Evolutionary conservation across 2,797 vertebrate genomes (phyloP).

Genomic region (Enoplosus armatus): DNA sequence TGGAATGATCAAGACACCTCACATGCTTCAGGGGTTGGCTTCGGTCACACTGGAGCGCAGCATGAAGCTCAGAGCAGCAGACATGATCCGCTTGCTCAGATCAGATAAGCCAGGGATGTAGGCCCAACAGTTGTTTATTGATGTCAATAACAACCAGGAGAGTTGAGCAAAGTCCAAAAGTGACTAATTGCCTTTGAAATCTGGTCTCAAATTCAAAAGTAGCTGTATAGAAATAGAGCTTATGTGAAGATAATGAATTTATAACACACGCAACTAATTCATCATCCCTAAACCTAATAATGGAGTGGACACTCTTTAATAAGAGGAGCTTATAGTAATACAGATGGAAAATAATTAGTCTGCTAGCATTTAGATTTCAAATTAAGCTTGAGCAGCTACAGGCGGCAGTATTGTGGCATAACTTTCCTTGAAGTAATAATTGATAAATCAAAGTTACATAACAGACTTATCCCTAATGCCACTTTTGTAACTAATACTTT

Average conservation of each 20-base stretch:
- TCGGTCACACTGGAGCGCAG: constrained; percentile 13
- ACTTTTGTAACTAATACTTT: constrained; percentile 29
- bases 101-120: constrained; percentile 7
- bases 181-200: neutral
- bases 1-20: constrained; percentile 56
- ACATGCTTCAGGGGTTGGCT: constrained; percentile 33
- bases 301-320: neutral
- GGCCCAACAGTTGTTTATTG: neutral
- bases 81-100: constrained; percentile 5
- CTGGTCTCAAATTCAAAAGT: neutral
- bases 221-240: neutral
- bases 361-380: constrained; percentile 11
- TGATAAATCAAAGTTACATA: constrained; percentile 22
- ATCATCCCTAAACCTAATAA: neutral
- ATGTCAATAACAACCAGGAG: neutral
- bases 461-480: constrained; percentile 13
- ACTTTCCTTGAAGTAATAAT: constrained; percentile 14
- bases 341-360: constrained; percentile 8
- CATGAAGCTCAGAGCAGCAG: constrained; percentile 11
- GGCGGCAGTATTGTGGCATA: neutral
- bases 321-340: neutral
- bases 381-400: constrained; percentile 5
- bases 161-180: constrained; percentile 14
- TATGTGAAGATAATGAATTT: neutral
- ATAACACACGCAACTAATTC: neutral